These are phyloP conservation scores for Mormyrops boulengeri DNA, from an alignment of 2,797 vertebrate species.

Conservation along the genomic window DNA sequence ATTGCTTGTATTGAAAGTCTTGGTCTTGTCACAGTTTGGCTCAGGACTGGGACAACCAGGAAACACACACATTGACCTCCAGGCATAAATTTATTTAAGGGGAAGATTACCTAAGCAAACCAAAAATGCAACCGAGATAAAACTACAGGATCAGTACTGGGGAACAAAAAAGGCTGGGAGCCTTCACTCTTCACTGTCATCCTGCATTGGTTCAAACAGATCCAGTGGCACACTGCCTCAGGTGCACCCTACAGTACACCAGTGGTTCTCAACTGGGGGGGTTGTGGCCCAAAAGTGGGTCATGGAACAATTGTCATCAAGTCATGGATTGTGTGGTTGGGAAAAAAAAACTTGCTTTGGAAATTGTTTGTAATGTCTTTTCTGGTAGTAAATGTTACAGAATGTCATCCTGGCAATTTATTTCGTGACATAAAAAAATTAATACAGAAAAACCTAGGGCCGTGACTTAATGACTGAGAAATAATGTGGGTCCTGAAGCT, in stretches of 20 bases:
- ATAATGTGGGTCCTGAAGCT: background rate
- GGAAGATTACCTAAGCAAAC: background rate
- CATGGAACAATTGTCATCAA: background rate
- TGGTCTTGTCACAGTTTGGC: background rate
- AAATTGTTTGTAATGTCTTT: background rate
- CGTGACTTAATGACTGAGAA: background rate
- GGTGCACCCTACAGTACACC: background rate
- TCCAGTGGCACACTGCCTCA: background rate
- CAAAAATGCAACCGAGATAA: background rate
- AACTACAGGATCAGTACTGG: background rate
- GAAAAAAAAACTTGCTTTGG: background rate
- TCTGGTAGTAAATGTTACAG: background rate
- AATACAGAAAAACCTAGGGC: background rate
- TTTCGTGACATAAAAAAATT: background rate
- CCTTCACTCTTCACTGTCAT: background rate
- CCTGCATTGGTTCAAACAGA: background rate
- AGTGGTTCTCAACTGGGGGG: background rate
- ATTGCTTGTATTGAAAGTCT: background rate
- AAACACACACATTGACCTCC: background rate
- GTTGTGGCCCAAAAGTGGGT: background rate
- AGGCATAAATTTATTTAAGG: background rate
- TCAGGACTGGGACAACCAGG: background rate
- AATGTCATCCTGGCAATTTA: background rate
- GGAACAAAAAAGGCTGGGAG: background rate
- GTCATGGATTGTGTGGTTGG: background rate